Conservation (phyloP, 2,113 vertebrate genomes). For the Henicopernis longicauda region DNA sequence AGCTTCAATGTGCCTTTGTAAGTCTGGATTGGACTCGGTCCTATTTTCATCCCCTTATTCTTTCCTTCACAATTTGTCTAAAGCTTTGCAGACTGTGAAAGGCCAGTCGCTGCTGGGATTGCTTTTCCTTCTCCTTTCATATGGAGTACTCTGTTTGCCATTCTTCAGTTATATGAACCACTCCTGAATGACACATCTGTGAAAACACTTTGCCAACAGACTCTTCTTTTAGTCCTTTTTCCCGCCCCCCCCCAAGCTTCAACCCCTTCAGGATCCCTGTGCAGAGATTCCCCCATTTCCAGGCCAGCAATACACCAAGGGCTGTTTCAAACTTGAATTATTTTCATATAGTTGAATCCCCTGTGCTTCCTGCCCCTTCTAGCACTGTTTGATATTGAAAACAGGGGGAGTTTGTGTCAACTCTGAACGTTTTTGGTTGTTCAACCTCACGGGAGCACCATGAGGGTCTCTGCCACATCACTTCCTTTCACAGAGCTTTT, state of each 20-base stretch:
- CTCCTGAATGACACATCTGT: background rate
- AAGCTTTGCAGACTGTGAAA: slow-evolving; percentile 8
- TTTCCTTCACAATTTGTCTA: background rate
- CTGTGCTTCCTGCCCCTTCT: background rate
- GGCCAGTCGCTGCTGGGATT: background rate
- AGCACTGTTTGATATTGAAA: background rate
- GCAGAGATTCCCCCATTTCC: background rate
- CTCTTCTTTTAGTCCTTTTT: background rate
- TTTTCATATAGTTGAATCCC: background rate
- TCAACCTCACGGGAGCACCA: background rate
- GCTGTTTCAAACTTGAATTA: background rate
- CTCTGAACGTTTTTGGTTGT: background rate
- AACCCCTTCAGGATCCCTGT: background rate
- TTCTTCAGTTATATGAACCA: background rate
- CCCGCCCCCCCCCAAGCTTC: background rate
- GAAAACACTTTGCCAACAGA: background rate
- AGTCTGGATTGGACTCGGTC: background rate
- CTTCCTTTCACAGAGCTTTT: background rate
- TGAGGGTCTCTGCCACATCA: accelerated
- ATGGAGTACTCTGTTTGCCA: background rate
- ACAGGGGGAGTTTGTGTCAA: too few relatives aligned
- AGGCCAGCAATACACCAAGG: background rate
- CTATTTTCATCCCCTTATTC: slow-evolving; percentile 32
- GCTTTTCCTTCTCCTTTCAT: slow-evolving; percentile 6
- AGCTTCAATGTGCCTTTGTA: background rate